Conservation (phyloP, 2,113 vertebrate species). For the Cathartes aura region DNA sequence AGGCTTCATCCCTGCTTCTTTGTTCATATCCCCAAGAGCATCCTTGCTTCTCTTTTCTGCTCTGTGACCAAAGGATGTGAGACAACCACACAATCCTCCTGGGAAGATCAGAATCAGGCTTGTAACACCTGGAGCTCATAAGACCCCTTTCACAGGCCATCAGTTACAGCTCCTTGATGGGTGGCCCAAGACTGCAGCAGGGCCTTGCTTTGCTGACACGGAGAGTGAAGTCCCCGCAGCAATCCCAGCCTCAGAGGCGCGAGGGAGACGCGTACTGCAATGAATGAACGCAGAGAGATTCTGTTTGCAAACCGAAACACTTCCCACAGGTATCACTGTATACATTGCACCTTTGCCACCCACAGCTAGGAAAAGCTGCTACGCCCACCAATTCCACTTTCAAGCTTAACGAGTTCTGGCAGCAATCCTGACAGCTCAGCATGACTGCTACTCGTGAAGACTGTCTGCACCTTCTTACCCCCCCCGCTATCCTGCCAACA, state of each 20-base stretch:
- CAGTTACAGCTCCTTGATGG: not conserved
- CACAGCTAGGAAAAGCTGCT: not conserved
- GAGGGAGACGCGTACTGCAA: fast-evolving
- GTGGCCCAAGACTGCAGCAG: not conserved
- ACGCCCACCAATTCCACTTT: not conserved
- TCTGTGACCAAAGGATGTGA: not conserved
- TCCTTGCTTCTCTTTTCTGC: not conserved
- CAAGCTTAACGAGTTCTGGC: not conserved
- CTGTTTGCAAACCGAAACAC: not conserved
- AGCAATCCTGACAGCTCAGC: not conserved
- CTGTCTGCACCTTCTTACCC: not conserved
- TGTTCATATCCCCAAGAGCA: not conserved
- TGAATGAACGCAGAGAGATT: not conserved
- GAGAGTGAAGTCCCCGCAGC: too few species aligned
- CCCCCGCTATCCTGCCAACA: not conserved
- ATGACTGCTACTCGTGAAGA: not conserved
- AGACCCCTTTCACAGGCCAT: not conserved
- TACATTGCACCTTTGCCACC: not conserved
- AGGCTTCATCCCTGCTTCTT: not conserved
- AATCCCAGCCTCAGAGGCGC: fast-evolving
- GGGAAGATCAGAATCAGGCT: not conserved
- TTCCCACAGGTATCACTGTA: not conserved
- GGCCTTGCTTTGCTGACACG: not conserved
- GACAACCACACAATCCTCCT: not conserved
- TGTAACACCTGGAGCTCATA: not conserved